Evolutionary conservation across 2,113 vertebrate genomes (phyloP).

Genomic region (Nipponia nippon): DNA sequence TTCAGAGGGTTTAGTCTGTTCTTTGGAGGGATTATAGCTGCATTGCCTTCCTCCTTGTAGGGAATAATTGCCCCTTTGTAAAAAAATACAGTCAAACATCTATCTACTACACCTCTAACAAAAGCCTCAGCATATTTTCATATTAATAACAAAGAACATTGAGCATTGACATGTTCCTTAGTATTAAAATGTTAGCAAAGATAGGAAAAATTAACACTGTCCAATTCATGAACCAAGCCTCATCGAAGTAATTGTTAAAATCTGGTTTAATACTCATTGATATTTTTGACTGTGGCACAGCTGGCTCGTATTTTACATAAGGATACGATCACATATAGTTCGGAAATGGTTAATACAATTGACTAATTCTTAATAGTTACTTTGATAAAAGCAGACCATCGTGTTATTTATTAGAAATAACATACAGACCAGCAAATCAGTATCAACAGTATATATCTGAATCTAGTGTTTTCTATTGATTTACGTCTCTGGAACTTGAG

Average conservation of each 20-base stretch:
- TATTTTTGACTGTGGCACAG: background rate
- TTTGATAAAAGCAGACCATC: background rate
- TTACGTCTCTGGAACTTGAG: background rate
- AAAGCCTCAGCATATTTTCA: background rate
- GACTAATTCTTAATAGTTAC: background rate
- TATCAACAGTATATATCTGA: background rate
- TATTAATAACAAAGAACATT: background rate
- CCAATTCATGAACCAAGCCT: background rate
- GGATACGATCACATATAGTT: background rate
- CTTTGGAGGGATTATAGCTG: background rate
- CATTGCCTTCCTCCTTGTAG: background rate
- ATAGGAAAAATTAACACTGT: background rate
- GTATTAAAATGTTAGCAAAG: background rate
- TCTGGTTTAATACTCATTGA: background rate
- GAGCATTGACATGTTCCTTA: background rate
- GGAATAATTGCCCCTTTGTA: background rate
- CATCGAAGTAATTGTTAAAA: background rate
- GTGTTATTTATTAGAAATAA: background rate
- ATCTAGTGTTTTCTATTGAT: background rate
- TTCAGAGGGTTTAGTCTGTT: background rate
- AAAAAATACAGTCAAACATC: background rate
- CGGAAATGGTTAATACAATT: background rate
- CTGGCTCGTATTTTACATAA: background rate
- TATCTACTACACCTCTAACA: background rate
- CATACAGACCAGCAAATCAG: background rate